Percentiles rank a stretch among this genome's conserved stretches.
phyloP scores from a whole-genome alignment of 2,113 vertebrate genomes.

The Embiotoca jacksoni region DNA sequence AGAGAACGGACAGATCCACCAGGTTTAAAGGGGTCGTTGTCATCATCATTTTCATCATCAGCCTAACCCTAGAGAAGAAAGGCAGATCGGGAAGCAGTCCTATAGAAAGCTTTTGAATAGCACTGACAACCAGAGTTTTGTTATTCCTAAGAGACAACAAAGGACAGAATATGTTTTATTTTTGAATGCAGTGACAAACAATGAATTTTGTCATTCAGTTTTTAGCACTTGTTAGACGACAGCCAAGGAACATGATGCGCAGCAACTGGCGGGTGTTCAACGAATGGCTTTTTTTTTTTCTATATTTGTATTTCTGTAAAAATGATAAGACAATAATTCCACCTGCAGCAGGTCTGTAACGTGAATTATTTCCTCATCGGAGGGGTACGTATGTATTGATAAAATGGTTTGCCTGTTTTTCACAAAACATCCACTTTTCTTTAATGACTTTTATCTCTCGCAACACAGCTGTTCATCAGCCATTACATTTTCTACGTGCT shows the following conservation, averaged over 20 bases:
- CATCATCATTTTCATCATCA: too few relatives aligned
- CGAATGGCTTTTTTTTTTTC: not conserved
- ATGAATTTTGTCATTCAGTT: not conserved
- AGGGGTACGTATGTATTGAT: constrained; percentile 36
- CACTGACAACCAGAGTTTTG: too few relatives aligned
- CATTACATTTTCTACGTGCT: constrained; percentile 22
- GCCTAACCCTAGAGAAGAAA: too few relatives aligned
- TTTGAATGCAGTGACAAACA: not conserved
- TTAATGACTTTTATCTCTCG: constrained; percentile 34
- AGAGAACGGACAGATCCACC: too few relatives aligned
- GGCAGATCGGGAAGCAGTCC: too few relatives aligned
- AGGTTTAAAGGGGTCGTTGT: too few relatives aligned
- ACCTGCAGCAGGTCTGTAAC: constrained; percentile 5
- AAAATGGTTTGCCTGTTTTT: constrained; percentile 18
- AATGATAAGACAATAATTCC: constrained; percentile 25
- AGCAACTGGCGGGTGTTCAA: not conserved
- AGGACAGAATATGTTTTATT: not conserved
- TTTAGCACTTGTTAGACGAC: not conserved
- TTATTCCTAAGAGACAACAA: not conserved
- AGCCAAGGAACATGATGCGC: not conserved
- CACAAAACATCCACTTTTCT: constrained; percentile 20
- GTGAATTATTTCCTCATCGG: constrained; percentile 50
- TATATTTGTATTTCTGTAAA: constrained; percentile 9
- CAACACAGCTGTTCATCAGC: constrained; percentile 15
- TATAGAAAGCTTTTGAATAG: too few relatives aligned